Percentiles rank a stretch among this genome's conserved stretches.
phyloP scores from a whole-genome alignment of 2,797 vertebrate species.

The Semotilus atromaculatus region DNA sequence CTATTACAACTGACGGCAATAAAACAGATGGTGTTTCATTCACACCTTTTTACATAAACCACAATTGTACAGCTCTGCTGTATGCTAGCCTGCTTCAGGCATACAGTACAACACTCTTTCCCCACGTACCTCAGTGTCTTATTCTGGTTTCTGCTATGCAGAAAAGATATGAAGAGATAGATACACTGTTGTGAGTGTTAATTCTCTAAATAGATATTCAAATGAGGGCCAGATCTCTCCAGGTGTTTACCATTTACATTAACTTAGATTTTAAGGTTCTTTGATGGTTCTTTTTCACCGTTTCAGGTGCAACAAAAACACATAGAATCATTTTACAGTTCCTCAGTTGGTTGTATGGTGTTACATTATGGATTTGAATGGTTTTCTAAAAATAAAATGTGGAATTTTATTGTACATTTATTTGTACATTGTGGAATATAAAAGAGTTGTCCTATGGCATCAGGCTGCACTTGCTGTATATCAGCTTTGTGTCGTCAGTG shows the following conservation, averaged over 20 bases:
- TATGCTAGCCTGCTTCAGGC: not conserved
- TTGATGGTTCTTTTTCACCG: not conserved
- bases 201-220: slow-evolving; percentile 15
- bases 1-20: not conserved
- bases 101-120: not conserved
- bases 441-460: not conserved
- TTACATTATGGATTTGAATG: not conserved
- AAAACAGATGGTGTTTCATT: slow-evolving; percentile 46
- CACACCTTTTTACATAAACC: slow-evolving; percentile 39
- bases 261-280: not conserved
- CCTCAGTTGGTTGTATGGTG: not conserved
- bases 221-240: not conserved
- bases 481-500: slow-evolving; percentile 2
- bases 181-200: not conserved
- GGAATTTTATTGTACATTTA: no score
- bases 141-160: slow-evolving; percentile 23
- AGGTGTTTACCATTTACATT: not conserved
- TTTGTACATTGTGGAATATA: not conserved
- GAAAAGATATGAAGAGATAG: not conserved
- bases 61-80: not conserved
- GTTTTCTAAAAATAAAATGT: not conserved
- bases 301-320: not conserved
- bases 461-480: not conserved
- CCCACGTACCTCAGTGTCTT: not conserved
- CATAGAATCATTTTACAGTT: not conserved